These are phyloP conservation scores for Artibeus jamaicensis DNA, from an alignment of 2,797 vertebrate genomes.

Conservation along the genomic window DNA sequence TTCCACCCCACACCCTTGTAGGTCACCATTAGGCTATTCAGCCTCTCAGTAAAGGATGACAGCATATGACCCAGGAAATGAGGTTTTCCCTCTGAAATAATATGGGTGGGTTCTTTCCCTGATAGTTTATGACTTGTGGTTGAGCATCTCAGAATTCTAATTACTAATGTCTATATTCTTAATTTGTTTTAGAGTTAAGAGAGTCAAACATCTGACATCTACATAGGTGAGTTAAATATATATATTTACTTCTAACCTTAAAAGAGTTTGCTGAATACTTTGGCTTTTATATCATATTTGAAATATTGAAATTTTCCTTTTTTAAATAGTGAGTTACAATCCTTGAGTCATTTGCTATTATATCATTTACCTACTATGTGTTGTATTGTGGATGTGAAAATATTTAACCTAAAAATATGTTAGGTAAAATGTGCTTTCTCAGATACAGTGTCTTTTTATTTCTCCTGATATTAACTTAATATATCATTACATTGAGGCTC, in stretches of 20 bases:
- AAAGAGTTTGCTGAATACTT: neutral
- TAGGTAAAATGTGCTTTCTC: constrained; percentile 12
- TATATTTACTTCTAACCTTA: neutral
- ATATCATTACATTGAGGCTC: neutral
- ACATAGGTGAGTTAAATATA: neutral
- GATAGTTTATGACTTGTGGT: neutral
- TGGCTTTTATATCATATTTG: neutral
- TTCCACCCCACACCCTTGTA: fast-evolving
- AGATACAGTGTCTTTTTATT: neutral
- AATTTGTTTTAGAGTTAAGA: neutral
- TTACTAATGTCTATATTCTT: neutral
- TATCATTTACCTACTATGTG: neutral
- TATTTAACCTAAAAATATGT: neutral
- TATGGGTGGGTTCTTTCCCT: neutral
- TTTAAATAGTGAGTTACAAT: neutral
- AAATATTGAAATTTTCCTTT: neutral
- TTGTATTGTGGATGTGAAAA: constrained; percentile 1
- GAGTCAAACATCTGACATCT: neutral
- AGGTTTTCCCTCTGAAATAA: neutral
- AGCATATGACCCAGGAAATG: neutral
- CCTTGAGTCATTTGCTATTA: neutral
- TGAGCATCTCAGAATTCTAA: neutral
- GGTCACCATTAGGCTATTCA: fast-evolving
- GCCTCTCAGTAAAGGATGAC: neutral
- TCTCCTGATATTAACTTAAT: neutral